Evolutionary conservation across 2,113 vertebrate species (phyloP).

Genomic region (Anoplopoma fimbria): DNA sequence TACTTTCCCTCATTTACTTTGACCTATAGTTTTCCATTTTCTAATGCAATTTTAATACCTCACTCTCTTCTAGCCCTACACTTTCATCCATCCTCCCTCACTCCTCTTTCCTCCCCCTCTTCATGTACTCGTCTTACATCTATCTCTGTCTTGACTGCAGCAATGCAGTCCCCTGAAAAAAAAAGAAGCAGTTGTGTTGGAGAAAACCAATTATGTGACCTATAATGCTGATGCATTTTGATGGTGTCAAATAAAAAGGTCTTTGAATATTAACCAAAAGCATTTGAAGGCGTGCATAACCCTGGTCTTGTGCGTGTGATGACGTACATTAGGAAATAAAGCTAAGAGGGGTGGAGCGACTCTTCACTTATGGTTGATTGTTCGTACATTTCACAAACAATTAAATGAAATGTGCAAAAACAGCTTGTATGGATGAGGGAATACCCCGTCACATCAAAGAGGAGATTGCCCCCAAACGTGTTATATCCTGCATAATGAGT

Average conservation of each 20-base stretch:
- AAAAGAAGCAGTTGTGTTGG: neutral
- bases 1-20: neutral
- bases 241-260: neutral
- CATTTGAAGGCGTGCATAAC: neutral
- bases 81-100: neutral
- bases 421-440: neutral
- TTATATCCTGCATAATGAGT: slow-evolving; percentile 8
- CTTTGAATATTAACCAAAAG: neutral
- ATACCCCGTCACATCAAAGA: neutral
- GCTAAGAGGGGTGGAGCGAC: neutral
- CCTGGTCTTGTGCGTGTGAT: neutral
- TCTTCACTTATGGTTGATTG: slow-evolving; percentile 21
- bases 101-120: neutral
- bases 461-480: neutral
- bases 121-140: neutral
- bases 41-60: slow-evolving; percentile 29
- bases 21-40: neutral
- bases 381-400: slow-evolving; percentile 14
- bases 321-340: neutral
- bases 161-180: neutral
- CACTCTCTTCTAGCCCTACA: neutral
- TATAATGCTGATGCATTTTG: neutral
- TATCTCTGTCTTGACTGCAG: slow-evolving; percentile 28
- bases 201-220: neutral
- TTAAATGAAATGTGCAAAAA: neutral